These are phyloP conservation scores for Xiphorhynchus elegans DNA, from an alignment of 2,113 vertebrate genomes.

Conservation along the genomic window DNA sequence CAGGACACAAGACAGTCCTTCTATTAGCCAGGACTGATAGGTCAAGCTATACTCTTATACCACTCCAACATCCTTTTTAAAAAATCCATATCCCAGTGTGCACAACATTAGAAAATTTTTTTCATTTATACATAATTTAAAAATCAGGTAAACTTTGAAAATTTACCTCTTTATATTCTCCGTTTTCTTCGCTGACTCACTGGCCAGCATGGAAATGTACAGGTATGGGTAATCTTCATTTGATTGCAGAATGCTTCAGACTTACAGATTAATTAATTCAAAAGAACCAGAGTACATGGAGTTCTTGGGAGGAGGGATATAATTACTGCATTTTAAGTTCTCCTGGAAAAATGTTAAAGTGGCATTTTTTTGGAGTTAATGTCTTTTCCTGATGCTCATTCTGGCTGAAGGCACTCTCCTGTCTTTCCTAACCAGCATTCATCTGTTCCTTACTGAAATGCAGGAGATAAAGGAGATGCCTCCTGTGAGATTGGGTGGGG, in stretches of 20 bases:
- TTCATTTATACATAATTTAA: neutral
- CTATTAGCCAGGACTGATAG: neutral
- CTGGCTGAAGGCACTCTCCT: neutral
- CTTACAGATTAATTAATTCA: neutral
- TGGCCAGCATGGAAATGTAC: neutral
- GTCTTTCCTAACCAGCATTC: neutral
- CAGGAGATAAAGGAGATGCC: neutral
- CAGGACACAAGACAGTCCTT: neutral
- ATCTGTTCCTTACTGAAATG: neutral
- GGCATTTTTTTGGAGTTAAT: neutral
- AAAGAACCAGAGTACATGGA: neutral
- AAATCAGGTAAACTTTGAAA: neutral
- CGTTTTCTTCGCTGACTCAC: neutral
- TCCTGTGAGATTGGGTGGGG: neutral
- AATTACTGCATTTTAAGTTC: neutral
- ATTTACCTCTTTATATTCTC: neutral
- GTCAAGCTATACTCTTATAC: neutral
- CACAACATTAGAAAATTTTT: neutral
- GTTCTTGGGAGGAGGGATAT: neutral
- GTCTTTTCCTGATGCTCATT: slow-evolving; percentile 31
- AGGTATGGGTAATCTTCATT: neutral
- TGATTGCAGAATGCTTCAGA: neutral
- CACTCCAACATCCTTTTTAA: neutral
- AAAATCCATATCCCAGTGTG: neutral
- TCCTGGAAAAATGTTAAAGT: slow-evolving; percentile 10